A percentile compares a stretch with the other conserved stretches of the same genome.
Evolutionary conservation across 2,113 vertebrate genomes (phyloP).

Genomic region (Boleophthalmus pectinirostris): DNA sequence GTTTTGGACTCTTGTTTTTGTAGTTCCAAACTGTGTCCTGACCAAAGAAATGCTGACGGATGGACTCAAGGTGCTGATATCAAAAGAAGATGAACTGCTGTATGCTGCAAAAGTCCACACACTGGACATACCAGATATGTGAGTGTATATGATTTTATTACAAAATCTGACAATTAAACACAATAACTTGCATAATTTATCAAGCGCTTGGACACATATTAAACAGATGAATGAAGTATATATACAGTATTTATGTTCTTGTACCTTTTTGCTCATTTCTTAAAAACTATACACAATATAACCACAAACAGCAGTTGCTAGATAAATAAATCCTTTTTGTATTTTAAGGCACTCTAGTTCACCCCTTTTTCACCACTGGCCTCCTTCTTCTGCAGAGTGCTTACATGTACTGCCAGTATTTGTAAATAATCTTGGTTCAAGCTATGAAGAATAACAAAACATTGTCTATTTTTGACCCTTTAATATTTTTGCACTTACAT

Average conservation of each 20-base stretch:
- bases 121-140: conserved; percentile 90
- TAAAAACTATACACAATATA: neutral
- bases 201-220: neutral
- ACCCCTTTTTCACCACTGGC: neutral
- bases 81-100: conserved; percentile 92
- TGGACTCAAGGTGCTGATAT: conserved; percentile 90
- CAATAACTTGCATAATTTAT: neutral
- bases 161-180: neutral
- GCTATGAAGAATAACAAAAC: neutral
- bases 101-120: conserved; percentile 89
- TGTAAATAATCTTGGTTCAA: conserved; percentile 1
- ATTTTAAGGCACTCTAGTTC: neutral
- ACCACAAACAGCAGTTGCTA: neutral
- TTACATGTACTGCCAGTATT: neutral
- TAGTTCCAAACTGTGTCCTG: conserved; percentile 83
- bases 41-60: conserved; percentile 88
- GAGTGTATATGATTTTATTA: conserved; percentile 51
- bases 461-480: neutral
- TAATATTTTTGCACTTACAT: conserved; percentile 30
- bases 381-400: neutral
- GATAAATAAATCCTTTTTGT: conserved; percentile 3
- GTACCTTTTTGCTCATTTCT: neutral
- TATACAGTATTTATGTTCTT: neutral
- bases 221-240: neutral
- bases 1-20: conserved; percentile 15